These are phyloP conservation scores for Neotoxoptera formosana DNA, from an alignment of 1,140 invertebrate genomes.

Conservation along the genomic window DNA sequence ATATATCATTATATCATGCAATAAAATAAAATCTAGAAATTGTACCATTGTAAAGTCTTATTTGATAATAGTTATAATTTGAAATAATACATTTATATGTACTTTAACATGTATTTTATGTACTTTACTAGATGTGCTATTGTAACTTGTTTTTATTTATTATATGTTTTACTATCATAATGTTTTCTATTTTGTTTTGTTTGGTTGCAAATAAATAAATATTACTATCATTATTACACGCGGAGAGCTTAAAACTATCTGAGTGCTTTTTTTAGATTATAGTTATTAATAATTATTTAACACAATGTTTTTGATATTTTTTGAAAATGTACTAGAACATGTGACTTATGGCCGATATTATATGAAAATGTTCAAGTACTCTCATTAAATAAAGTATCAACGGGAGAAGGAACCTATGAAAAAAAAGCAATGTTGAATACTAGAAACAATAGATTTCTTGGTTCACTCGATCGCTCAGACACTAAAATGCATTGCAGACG, in stretches of 20 bases:
- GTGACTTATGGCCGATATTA: not conserved
- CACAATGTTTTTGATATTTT: not conserved
- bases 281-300: not conserved
- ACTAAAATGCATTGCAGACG: not conserved
- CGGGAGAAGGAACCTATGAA: not conserved
- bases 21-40: too few relatives aligned
- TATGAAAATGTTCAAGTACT: not conserved
- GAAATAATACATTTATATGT: too few relatives aligned
- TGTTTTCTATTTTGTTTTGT: too few relatives aligned
- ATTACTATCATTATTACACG: not conserved
- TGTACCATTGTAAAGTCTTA: too few relatives aligned
- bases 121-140: too few relatives aligned
- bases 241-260: not conserved
- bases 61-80: too few relatives aligned
- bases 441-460: conserved; percentile 5
- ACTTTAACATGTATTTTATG: too few relatives aligned
- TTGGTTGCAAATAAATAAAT: too few relatives aligned
- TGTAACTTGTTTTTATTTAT: too few relatives aligned
- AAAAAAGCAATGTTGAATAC: not conserved
- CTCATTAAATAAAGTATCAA: not conserved
- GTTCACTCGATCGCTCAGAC: not conserved
- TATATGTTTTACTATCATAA: too few relatives aligned
- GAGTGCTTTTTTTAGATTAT: not conserved
- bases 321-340: not conserved
- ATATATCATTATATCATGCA: too few relatives aligned